A percentile compares a stretch with the other conserved stretches of the same genome.
Conservation (phyloP, 92 coral and sea anemone species). For the Micromussa lordhowensis region DNA sequence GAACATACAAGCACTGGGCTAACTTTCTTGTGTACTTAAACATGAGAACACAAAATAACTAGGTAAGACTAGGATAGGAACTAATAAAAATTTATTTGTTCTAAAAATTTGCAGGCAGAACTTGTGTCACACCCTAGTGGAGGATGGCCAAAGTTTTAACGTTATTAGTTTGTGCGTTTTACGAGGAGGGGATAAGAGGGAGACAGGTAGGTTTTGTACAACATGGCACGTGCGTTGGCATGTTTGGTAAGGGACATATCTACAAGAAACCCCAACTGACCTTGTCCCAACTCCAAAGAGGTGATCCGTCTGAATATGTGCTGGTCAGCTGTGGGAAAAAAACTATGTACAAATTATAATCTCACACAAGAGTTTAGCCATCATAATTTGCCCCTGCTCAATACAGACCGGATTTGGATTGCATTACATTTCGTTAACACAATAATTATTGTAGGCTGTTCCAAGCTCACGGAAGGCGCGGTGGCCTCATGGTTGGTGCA, state of each 20-base stretch:
- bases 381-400: not conserved
- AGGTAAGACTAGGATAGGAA: not conserved
- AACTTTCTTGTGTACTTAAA: not conserved
- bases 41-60: not conserved
- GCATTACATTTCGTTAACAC: not conserved
- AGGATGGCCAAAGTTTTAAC: too few relatives aligned
- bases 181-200: too few relatives aligned
- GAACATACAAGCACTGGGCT: conserved; percentile 14
- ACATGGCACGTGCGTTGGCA: too few relatives aligned
- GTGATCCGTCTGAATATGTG: not conserved
- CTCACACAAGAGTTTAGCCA: not conserved
- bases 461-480: too few relatives aligned
- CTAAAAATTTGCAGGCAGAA: not conserved
- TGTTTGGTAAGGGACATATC: too few relatives aligned
- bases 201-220: too few relatives aligned
- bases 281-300: not conserved
- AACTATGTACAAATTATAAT: not conserved
- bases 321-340: not conserved
- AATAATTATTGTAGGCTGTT: too few relatives aligned
- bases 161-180: too few relatives aligned
- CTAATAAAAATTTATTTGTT: not conserved
- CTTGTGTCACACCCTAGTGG: too few relatives aligned
- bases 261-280: not conserved
- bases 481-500: too few relatives aligned
- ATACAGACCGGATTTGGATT: not conserved